Conservation (phyloP, 2,888 invertebrate species). For the Parnassius glacialis region DNA sequence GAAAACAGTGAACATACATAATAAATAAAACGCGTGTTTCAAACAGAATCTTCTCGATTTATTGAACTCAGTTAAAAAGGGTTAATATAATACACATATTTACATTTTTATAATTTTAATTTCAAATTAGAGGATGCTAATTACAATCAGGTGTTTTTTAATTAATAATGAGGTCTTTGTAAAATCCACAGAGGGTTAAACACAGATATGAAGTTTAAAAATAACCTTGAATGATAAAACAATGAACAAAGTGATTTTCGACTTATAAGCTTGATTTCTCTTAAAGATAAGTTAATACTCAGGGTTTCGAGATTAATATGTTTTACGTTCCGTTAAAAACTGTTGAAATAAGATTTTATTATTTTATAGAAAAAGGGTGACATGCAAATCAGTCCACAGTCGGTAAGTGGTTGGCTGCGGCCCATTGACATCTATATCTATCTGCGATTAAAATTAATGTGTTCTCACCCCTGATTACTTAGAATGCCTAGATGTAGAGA, state of each 20-base stretch:
- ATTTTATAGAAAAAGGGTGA: no score
- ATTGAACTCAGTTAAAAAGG: no score
- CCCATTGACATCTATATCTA: no score
- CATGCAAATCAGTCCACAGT: no score
- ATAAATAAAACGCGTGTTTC: no score
- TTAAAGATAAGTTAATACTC: conserved; percentile 12
- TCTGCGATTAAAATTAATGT: no score
- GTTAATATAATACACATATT: neutral
- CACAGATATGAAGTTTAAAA: conserved; percentile 5
- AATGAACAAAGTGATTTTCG: conserved; percentile 9
- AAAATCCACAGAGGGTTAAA: conserved; percentile 16
- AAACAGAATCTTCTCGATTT: no score
- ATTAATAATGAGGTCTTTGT: conserved; percentile 15
- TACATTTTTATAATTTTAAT: conserved; percentile 1
- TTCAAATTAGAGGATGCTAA: neutral
- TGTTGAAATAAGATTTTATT: no score
- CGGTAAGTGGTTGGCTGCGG: no score
- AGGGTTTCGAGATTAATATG: conserved; percentile 9
- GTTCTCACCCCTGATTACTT: no score
- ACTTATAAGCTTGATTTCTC: conserved; percentile 16
- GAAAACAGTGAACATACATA: no score
- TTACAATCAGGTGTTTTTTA: conserved; percentile 10
- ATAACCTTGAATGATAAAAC: conserved; percentile 19
- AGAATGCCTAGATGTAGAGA: no score
- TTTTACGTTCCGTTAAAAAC: neutral